Conservation (phyloP, 2,888 invertebrate species). For the Lagria hirta region DNA sequence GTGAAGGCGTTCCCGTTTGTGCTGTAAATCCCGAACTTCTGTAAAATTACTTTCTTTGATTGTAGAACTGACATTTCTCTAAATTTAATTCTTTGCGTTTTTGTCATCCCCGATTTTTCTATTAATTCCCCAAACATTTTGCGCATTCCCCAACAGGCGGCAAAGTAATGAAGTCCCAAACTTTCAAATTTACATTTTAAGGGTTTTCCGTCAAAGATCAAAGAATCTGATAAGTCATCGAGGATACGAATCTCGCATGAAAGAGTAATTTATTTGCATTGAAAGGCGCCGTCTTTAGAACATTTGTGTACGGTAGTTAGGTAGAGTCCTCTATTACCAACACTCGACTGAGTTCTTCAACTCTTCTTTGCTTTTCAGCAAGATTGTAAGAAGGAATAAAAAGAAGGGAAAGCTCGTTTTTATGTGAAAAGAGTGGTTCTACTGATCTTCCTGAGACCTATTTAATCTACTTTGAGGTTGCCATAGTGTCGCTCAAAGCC, state of each 20-base stretch:
- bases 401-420: constrained; percentile 31
- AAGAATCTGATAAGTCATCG: constrained; percentile 40
- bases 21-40: no score
- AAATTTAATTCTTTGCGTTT: no score
- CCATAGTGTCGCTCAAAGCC: constrained; percentile 34
- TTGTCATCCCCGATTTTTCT: no score
- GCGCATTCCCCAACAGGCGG: no score
- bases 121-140: no score
- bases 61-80: no score
- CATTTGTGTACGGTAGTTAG: constrained; percentile 39
- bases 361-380: constrained; percentile 28
- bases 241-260: constrained; percentile 37
- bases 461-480: constrained; percentile 33
- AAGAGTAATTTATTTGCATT: constrained; percentile 44
- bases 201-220: constrained; percentile 33
- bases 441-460: constrained; percentile 30
- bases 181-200: constrained; percentile 30
- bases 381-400: constrained; percentile 17
- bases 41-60: no score
- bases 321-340: constrained; percentile 37
- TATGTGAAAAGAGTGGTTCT: constrained; percentile 28
- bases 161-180: constrained; percentile 17
- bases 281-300: constrained; percentile 36
- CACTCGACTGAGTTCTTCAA: constrained; percentile 35
- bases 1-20: no score